These are phyloP conservation scores for Scaptomyza caliginosa DNA, from an alignment of 2,888 invertebrate species.

Conservation along the genomic window DNA sequence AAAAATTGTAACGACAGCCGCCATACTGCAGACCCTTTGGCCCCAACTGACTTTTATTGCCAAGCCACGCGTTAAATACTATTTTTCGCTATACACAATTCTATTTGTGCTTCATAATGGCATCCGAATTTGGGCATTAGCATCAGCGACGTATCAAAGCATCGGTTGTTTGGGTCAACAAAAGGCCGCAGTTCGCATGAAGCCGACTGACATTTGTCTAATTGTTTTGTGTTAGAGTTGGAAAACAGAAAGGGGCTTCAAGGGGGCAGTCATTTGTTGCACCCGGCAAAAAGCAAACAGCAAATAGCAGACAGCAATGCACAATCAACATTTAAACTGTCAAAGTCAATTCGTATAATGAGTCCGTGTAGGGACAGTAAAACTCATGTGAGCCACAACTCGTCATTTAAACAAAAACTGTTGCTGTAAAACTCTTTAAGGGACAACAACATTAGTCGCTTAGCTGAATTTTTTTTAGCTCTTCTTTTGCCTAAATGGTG, in stretches of 20 bases:
- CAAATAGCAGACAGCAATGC: slow-evolving; percentile 18
- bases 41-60: slow-evolving; percentile 54
- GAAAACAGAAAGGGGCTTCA: not conserved
- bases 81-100: slow-evolving; percentile 48
- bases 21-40: slow-evolving; percentile 45
- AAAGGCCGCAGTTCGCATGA: not conserved
- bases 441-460: not conserved
- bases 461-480: not conserved
- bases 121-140: slow-evolving; percentile 24
- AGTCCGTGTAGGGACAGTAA: slow-evolving; percentile 6
- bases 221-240: slow-evolving; percentile 35
- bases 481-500: slow-evolving; percentile 24
- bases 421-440: slow-evolving; percentile 11
- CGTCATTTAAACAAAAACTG: not conserved
- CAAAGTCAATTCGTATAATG: slow-evolving; percentile 42
- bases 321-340: slow-evolving; percentile 31
- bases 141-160: slow-evolving; percentile 15
- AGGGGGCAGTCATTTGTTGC: slow-evolving; percentile 9
- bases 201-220: slow-evolving; percentile 34
- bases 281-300: slow-evolving; percentile 9
- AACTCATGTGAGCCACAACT: slow-evolving; percentile 13
- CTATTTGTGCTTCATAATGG: slow-evolving; percentile 37
- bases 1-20: slow-evolving; percentile 15
- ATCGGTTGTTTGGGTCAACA: slow-evolving; percentile 11
- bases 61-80: slow-evolving; percentile 56